Percentiles rank a stretch among this genome's conserved stretches.
These are phyloP conservation scores for Dinocampus coccinellae DNA, from an alignment of 2,888 invertebrate species.

Conservation along the genomic window DNA sequence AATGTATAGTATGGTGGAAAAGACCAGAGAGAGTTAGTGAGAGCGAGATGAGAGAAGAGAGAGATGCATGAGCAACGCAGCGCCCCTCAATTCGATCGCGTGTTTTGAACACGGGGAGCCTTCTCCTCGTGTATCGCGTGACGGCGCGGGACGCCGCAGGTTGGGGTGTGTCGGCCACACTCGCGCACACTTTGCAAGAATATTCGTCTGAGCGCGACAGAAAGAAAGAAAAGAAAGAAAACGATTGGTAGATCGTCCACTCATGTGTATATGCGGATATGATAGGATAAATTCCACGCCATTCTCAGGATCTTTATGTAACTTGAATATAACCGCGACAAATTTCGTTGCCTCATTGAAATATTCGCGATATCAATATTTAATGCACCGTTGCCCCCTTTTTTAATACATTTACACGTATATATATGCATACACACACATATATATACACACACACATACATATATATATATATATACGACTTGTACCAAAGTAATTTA, in stretches of 20 bases:
- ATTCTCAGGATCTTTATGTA: slow-evolving; percentile 35
- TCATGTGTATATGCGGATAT: slow-evolving; percentile 30
- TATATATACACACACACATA: neutral
- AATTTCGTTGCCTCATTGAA: slow-evolving; percentile 25
- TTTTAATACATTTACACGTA: neutral
- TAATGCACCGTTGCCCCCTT: slow-evolving; percentile 25
- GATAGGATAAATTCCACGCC: slow-evolving; percentile 36
- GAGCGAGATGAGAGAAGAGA: slow-evolving; percentile 8
- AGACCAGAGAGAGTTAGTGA: no score
- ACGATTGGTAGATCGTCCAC: neutral
- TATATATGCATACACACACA: no score
- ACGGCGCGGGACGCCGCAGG: slow-evolving; percentile 41
- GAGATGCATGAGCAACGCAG: slow-evolving; percentile 24
- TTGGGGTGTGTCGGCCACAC: slow-evolving; percentile 40
- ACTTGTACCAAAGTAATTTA: slow-evolving; percentile 32
- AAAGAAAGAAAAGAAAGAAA: slow-evolving; percentile 27
- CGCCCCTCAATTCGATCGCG: slow-evolving; percentile 41
- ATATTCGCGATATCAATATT: slow-evolving; percentile 29
- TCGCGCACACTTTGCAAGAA: slow-evolving; percentile 34
- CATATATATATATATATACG: slow-evolving; percentile 5
- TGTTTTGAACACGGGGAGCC: slow-evolving; percentile 43
- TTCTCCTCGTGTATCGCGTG: slow-evolving; percentile 45
- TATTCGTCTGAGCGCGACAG: slow-evolving; percentile 27
- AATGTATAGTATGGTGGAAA: no score
- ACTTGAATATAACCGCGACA: slow-evolving; percentile 36